Percentiles rank a stretch among this genome's conserved stretches.
Conservation (phyloP, 2,888 invertebrate species). For the Schrankia costaestrigalis region DNA sequence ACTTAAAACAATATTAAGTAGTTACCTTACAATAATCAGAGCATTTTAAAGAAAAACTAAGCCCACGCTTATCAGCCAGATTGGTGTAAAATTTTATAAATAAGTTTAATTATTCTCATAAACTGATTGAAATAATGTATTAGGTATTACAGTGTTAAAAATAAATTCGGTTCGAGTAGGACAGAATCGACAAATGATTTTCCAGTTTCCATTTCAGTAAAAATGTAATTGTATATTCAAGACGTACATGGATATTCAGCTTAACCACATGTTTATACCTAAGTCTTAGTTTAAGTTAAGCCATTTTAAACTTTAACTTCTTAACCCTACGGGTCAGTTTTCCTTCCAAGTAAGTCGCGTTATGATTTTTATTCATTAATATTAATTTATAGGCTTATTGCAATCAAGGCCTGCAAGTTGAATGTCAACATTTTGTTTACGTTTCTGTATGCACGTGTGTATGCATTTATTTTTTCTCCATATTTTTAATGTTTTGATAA, state of each 20-base stretch:
- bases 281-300: slow-evolving; percentile 15
- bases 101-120: no score
- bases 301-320: slow-evolving; percentile 16
- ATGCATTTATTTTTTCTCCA: no score
- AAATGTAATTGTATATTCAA: slow-evolving; percentile 54
- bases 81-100: no score
- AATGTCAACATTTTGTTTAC: slow-evolving; percentile 74
- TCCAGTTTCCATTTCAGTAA: slow-evolving; percentile 79
- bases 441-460: slow-evolving; percentile 43
- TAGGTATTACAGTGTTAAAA: slow-evolving; percentile 12
- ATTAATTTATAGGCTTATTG: slow-evolving; percentile 45
- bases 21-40: no score
- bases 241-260: slow-evolving; percentile 35
- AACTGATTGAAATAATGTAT: no score
- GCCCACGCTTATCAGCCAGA: no score
- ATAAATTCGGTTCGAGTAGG: slow-evolving; percentile 24
- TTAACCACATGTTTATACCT: no score
- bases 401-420: slow-evolving; percentile 73
- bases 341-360: slow-evolving; percentile 9
- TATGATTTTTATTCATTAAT: slow-evolving; percentile 31
- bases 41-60: no score
- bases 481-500: no score
- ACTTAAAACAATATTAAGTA: no score
- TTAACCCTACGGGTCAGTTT: slow-evolving; percentile 30
- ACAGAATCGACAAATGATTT: slow-evolving; percentile 54